Evolutionary conservation across 1,140 invertebrate genomes (phyloP).

Genomic region (Aricia agestis): DNA sequence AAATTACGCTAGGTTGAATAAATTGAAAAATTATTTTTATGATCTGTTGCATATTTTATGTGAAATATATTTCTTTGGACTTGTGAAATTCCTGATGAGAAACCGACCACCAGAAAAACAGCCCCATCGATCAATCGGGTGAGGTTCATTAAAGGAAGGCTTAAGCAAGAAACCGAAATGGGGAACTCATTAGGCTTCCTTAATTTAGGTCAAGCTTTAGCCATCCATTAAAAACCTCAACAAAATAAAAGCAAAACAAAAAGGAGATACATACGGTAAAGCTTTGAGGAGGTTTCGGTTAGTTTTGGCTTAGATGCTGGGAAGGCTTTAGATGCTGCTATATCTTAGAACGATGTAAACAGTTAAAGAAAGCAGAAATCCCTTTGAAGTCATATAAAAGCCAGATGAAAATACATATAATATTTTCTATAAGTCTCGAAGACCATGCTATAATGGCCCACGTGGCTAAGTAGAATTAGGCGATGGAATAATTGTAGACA

Average conservation of each 20-base stretch:
- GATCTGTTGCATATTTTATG: not conserved
- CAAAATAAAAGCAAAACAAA: not conserved
- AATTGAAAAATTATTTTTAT: conserved; percentile 2
- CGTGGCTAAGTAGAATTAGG: no score
- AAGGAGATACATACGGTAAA: not conserved
- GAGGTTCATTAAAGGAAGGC: not conserved
- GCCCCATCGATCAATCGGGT: not conserved
- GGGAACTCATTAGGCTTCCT: conserved; percentile 5
- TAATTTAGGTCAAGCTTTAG: not conserved
- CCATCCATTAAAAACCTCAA: not conserved
- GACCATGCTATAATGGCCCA: no score
- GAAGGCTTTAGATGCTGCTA: no score
- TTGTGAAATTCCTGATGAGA: no score
- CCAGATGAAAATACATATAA: no score
- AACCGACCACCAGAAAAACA: not conserved
- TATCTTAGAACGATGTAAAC: no score
- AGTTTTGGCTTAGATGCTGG: no score
- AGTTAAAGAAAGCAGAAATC: no score
- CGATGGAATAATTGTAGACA: no score
- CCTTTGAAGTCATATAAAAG: no score
- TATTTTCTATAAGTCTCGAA: no score
- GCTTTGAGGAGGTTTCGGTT: not conserved
- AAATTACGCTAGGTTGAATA: not conserved
- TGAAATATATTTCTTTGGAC: not conserved
- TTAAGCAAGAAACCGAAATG: not conserved